Base-by-base conservation (phyloP, 2,888 invertebrate genomes). In the Rhagophthalmus giganteus region DNA sequence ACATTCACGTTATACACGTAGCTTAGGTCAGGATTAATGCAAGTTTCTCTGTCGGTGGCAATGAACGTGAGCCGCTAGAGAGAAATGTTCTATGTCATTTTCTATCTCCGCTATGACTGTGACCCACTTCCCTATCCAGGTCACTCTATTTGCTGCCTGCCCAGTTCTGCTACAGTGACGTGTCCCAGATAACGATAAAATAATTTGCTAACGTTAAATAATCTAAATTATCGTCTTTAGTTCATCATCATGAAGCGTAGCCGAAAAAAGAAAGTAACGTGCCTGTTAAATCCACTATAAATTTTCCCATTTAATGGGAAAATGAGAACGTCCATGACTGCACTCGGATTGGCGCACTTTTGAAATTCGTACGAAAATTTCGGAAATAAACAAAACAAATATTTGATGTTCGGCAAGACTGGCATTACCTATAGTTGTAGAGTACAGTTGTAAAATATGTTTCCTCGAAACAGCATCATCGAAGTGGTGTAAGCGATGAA, bases 51-150 rank as follows among this genome's bases (percentile, higher is more conserved):
- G 57, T 50, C 57, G 49, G 55, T 58, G 60, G 56, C 62, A 60
- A 58, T 60, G 59, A 58, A 60, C 62, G 56, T 60, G 59, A 55
- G 58, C 52, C 44, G 49, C 45, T 55, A 46, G 44, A 47, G 59
- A 58, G 59, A 58, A 62, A 57, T 58, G 60, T 51, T 63, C 61
- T 61, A 62, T 68, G 62, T 65, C 65, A 61, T 61, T 59, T 58
- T 62, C 62, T 64, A 63, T 64, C 64, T 58, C 57, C 64, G 64
- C 64, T 69, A 70, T 71, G 71, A 71, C 72, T 73, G 67, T 72
- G 72, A 72, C 73, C 73, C 61, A 72, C 65, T 72, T 71, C 59
- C 65, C 63, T 67, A 72, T 70, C 68, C 72, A 71, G 72, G 72
- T 71, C 72, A 70, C 59, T 62, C 66, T 68, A 71, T 71, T 70